A percentile compares a stretch with the other conserved stretches of the same genome.
These are phyloP conservation scores for Sycobia sp. DNA, from an alignment of 1,140 invertebrate genomes.

Conservation along the genomic window DNA sequence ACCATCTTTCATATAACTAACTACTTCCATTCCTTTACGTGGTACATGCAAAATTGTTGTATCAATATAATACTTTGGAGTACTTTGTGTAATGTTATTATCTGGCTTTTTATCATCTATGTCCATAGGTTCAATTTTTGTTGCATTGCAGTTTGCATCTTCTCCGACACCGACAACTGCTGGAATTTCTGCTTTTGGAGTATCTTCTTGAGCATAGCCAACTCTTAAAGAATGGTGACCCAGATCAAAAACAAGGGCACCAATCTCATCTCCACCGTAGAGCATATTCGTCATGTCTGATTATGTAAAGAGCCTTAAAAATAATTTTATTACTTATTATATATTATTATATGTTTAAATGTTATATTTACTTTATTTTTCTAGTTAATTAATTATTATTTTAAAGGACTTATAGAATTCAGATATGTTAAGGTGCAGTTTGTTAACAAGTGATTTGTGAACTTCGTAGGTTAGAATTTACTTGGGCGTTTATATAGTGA, in stretches of 20 bases:
- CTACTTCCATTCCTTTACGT: constrained; percentile 77
- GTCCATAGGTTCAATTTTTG: constrained; percentile 69
- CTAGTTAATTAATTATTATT: too few species aligned
- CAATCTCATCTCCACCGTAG: constrained; percentile 94
- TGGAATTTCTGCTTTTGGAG: constrained; percentile 85
- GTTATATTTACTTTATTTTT: too few species aligned
- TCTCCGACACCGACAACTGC: constrained; percentile 74
- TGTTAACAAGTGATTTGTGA: too few species aligned
- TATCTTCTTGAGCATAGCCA: constrained; percentile 88
- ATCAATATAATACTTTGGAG: constrained; percentile 77
- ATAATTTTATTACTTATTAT: neutral
- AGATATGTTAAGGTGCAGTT: too few species aligned
- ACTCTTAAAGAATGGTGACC: constrained; percentile 87
- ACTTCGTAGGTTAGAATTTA: too few species aligned
- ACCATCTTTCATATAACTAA: constrained; percentile 82
- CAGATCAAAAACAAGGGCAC: constrained; percentile 95
- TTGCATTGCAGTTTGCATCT: constrained; percentile 61
- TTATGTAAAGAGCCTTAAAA: too few species aligned
- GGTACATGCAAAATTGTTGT: constrained; percentile 86
- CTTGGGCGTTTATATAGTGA: too few species aligned
- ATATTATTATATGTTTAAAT: neutral
- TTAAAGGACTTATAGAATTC: too few species aligned
- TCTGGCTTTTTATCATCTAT: constrained; percentile 65
- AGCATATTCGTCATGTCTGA: constrained; percentile 65
- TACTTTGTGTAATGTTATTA: constrained; percentile 59